Base-by-base conservation (phyloP, 2,113 vertebrate species). In the Psilopsiagon aurifrons region DNA sequence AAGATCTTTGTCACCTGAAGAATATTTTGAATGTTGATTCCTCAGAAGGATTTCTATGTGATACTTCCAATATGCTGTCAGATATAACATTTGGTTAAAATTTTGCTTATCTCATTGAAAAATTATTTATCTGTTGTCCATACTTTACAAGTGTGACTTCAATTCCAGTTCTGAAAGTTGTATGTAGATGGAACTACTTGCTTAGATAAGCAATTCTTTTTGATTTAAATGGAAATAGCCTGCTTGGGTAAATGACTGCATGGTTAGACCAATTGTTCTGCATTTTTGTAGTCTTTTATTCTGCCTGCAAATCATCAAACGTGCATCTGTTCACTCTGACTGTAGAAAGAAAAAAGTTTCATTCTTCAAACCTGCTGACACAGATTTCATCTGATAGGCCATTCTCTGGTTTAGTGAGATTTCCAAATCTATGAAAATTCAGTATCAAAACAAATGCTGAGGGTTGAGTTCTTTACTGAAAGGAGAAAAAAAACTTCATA, bases 211-310 rank as follows among this genome's bases (percentile, higher is more conserved):
- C 69, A 94, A 52, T 60, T 19, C 13, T 81, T 94, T 92, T 84
- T 82, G 31, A 94, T 96, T 93, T 94, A 93, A 87, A 96, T 92
- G 77, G 83, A 96, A 93, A 92, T 94, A 91, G 29, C 82, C 83
- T 92, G 19, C 77, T 82, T 96, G 74, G 37, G 67, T 89, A 92
- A 93, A 92, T 68, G 51, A 68, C 88, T 92, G 27, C 75, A 68
- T 86, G 66, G 64, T 88, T 93, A 90, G 83, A 75, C 76, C 80
- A 83, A 86, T 90, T 95, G 66, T 88, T 86, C 41, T 86, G 47
- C 39, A 75, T 93, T 95, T 95, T 83, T 90, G 83, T 52, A 82
- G 83, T 39, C 24, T 76, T 94, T 74, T 88, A 44, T 95, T 95
- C 76, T 88, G 79, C 41, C 68, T 68, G 55, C 16, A 81, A 90